Evolutionary conservation across 92 coral and sea anemone species (phyloP).

Genomic region (Porites evermanni): DNA sequence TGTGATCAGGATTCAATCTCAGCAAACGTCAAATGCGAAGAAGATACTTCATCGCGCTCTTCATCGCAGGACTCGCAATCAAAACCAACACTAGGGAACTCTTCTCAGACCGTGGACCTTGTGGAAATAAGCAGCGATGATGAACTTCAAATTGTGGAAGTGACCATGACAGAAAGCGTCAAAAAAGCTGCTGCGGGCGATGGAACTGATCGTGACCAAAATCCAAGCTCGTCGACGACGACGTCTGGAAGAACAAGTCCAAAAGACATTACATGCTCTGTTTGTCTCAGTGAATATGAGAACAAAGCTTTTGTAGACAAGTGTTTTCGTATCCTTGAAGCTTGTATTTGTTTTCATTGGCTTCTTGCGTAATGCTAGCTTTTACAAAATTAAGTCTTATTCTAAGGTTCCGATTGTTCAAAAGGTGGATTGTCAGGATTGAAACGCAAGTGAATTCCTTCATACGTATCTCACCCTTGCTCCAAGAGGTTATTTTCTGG

Average conservation of each 20-base stretch:
- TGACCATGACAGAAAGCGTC: neutral
- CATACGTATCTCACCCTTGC: too few species aligned
- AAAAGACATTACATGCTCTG: slow-evolving; percentile 85
- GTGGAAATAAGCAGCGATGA: slow-evolving; percentile 40
- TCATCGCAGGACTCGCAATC: neutral
- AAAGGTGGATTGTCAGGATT: too few species aligned
- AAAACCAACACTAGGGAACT: neutral
- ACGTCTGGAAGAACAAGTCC: slow-evolving; percentile 46
- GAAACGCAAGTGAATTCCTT: too few species aligned
- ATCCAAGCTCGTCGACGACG: neutral
- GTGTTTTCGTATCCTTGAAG: slow-evolving; percentile 98
- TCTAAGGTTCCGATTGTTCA: too few species aligned
- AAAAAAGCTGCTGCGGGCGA: neutral
- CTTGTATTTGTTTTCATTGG: neutral
- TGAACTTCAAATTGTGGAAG: slow-evolving; percentile 22
- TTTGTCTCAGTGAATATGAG: slow-evolving; percentile 91
- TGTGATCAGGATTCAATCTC: neutral
- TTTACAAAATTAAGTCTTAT: too few species aligned
- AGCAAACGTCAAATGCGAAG: neutral
- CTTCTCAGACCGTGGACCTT: neutral
- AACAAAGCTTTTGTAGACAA: slow-evolving; percentile 95
- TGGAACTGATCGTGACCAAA: neutral
- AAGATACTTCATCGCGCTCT: neutral
- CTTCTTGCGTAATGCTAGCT: too few species aligned
- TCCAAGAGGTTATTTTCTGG: too few species aligned